Evolutionary conservation across 2,797 vertebrate genomes (phyloP), one percentile per base, ranked within the genome.

Genomic region (Melanotaenia boesemani): DNA sequence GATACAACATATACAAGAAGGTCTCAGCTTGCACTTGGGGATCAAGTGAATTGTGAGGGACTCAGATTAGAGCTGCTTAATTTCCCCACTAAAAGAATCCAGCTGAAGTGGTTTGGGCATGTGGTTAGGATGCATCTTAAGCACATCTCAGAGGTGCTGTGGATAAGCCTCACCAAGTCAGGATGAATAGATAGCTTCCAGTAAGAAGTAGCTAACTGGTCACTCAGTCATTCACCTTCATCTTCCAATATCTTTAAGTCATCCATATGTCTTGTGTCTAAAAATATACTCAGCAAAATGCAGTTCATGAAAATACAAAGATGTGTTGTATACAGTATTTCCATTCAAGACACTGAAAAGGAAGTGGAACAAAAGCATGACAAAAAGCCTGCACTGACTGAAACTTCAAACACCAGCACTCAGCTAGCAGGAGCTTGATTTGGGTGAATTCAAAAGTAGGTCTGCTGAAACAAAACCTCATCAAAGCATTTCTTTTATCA

Each of bases 401-500:
- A 77, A 63, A 75, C 67, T 74, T 85, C 60, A 77, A 66, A 74
- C 61, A 60, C 58, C 37, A 63, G 37, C 24, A 5, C 55, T 22
- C 28, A 61, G n/a, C 32, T 41, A 44, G 69, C 60, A 84, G 69
- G 28, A 71, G 77, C 81, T 79, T 72, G 73, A 76, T 67, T 78
- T 72, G 76, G 55, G 24, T 71, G 37, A 44, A 73, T 77, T 79
- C 57, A 74, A 65, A 89, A 88, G 36, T 78, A 72, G 80, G 85
- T 87, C 76, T 87, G 56, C 77, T 77, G 63, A 77, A 85, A 86
- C 73, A 81, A 87, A 87, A 74, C 74, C 76, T 86, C 81, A 86
- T 92, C 86, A 91, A 87, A 91, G 84, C 8, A 7, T 79, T 84
- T 86, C 67, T 78, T 83, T 85, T 77, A 84, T 91, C 80, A 87